Percentiles rank a stretch among this genome's conserved stretches.
These are phyloP conservation scores for Heteronetta atricapilla DNA, from an alignment of 2,113 vertebrate species.

Conservation along the genomic window DNA sequence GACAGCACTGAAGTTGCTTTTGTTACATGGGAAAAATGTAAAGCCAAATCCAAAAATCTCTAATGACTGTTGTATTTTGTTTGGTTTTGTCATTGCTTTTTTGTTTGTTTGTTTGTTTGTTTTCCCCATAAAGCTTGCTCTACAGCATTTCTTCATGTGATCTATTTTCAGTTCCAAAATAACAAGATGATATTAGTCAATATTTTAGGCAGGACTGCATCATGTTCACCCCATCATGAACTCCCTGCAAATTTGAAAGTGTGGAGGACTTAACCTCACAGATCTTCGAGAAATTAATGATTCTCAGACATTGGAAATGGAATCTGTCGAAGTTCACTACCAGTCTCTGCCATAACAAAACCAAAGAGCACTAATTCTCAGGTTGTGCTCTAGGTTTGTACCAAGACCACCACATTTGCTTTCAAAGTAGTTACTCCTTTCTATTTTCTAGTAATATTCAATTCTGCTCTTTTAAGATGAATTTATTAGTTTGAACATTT, in stretches of 20 bases:
- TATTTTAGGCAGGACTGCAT: background rate
- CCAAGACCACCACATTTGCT: background rate
- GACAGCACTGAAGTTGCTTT: background rate
- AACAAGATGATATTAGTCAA: background rate
- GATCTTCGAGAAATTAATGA: background rate
- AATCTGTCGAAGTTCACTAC: background rate
- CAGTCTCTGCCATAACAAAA: background rate
- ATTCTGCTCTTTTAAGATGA: background rate
- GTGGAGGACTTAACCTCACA: background rate
- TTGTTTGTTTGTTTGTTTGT: too few species aligned
- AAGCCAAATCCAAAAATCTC: background rate
- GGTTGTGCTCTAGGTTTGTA: background rate
- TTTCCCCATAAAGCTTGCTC: background rate
- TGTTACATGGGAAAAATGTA: background rate
- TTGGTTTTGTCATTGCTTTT: too few species aligned
- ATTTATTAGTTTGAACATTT: background rate
- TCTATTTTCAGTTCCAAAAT: background rate
- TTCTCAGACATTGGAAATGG: background rate
- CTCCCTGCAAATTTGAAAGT: background rate
- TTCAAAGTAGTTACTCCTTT: background rate
- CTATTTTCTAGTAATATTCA: background rate
- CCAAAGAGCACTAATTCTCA: background rate
- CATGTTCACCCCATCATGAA: background rate
- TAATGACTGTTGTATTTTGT: background rate
- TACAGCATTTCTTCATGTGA: background rate